phyloP scores from a whole-genome alignment of 2,888 invertebrate genomes.

The Pocota personata region DNA sequence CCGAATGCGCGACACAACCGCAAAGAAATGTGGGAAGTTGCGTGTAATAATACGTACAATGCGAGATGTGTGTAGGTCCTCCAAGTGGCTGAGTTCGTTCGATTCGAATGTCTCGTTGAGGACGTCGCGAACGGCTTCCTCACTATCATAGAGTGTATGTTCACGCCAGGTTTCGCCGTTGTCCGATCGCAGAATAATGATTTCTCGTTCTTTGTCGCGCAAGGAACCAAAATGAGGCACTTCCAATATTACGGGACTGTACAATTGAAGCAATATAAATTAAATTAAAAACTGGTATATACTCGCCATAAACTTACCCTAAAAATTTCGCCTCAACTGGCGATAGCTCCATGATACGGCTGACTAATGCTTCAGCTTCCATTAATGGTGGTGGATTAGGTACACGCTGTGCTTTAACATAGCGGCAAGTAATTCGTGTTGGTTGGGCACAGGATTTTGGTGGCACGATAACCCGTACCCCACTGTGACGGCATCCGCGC shows the following conservation, averaged over 20 bases:
- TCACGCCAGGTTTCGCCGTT: constrained; percentile 99
- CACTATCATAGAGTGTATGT: constrained; percentile 93
- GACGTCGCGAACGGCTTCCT: constrained; percentile 95
- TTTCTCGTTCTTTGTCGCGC: constrained; percentile 96
- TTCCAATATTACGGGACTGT: constrained; percentile 95
- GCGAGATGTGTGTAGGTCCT: constrained; percentile 93
- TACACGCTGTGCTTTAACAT: constrained; percentile 87
- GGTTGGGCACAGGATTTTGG: constrained; percentile 97
- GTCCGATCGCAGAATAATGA: constrained; percentile 97
- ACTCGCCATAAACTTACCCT: constrained; percentile 86
- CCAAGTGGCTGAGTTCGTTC: constrained; percentile 89
- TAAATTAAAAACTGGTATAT: neutral
- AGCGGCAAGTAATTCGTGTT: constrained; percentile 97
- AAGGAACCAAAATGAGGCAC: constrained; percentile 98
- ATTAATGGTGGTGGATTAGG: constrained; percentile 96
- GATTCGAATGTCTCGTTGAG: constrained; percentile 91
- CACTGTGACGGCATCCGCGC: constrained; percentile 99
- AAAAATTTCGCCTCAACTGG: constrained; percentile 98
- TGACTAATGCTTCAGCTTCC: constrained; percentile 99
- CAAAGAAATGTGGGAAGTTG: constrained; percentile 99
- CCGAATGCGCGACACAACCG: constrained; percentile 95
- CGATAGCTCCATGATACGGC: constrained; percentile 96
- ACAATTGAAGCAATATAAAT: neutral
- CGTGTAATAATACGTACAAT: constrained; percentile 97
- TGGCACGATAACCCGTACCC: constrained; percentile 97